A percentile compares a stretch with the other conserved stretches of the same genome.
These are phyloP conservation scores for Amblyjoppa proteus DNA, from an alignment of 2,888 invertebrate genomes.

Conservation along the genomic window DNA sequence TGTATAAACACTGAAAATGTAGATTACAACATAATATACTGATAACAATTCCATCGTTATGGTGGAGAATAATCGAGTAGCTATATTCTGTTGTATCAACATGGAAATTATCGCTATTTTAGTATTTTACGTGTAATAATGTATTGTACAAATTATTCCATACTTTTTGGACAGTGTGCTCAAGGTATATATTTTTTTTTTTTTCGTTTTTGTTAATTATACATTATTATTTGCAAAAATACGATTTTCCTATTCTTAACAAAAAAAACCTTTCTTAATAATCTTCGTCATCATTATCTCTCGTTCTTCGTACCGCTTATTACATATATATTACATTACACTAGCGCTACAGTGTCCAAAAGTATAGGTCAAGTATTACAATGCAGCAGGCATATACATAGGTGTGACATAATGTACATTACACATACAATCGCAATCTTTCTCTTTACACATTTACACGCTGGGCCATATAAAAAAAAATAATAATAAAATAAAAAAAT, in stretches of 20 bases:
- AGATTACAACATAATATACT: conserved; percentile 82
- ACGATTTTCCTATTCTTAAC: conserved; percentile 79
- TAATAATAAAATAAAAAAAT: not conserved
- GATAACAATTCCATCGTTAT: conserved; percentile 81
- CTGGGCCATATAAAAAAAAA: conserved; percentile 38
- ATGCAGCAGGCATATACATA: conserved; percentile 75
- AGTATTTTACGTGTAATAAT: conserved; percentile 78
- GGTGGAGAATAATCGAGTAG: conserved; percentile 78
- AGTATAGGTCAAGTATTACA: conserved; percentile 82
- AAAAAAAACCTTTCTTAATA: conserved; percentile 50
- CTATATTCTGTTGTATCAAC: conserved; percentile 82
- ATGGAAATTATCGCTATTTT: conserved; percentile 78
- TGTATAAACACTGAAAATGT: conserved; percentile 82
- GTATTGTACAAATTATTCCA: conserved; percentile 83
- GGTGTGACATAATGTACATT: conserved; percentile 66
- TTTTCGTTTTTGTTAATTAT: conserved; percentile 70
- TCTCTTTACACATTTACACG: conserved; percentile 31
- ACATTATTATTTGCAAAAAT: conserved; percentile 79
- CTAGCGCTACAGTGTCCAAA: conserved; percentile 81
- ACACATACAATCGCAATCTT: conserved; percentile 39
- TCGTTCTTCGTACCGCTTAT: conserved; percentile 40
- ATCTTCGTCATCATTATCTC: conserved; percentile 4
- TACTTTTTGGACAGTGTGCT: conserved; percentile 83
- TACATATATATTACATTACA: conserved; percentile 72
- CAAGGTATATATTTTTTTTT: conserved; percentile 68